A percentile compares a stretch with the other conserved stretches of the same genome.
These are phyloP conservation scores for Sthenelais limicola DNA, from an alignment of 2,888 invertebrate species.

Conservation along the genomic window DNA sequence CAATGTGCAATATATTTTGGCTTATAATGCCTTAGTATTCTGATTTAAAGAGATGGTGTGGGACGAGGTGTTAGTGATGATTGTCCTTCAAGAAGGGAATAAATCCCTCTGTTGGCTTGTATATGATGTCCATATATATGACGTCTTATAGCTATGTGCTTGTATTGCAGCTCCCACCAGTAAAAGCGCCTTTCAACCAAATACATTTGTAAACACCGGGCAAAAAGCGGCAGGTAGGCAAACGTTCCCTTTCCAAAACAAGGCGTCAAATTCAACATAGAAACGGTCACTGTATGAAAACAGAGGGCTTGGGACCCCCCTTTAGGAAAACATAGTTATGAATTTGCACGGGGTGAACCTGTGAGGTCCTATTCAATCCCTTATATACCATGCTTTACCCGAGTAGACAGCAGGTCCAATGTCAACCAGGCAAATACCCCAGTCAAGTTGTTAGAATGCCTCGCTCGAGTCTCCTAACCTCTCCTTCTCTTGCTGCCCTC, in stretches of 20 bases:
- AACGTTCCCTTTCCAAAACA: conserved; percentile 18
- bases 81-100: too few relatives aligned
- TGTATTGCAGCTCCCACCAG: neutral
- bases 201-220: conserved; percentile 30
- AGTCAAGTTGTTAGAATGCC: conserved; percentile 8
- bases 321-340: conserved; percentile 19
- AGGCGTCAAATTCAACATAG: conserved; percentile 25
- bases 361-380: neutral
- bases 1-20: too few relatives aligned
- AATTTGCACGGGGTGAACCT: conserved; percentile 24
- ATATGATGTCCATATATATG: too few relatives aligned
- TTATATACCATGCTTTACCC: neutral
- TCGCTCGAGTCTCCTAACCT: neutral
- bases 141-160: conserved; percentile 21
- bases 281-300: conserved; percentile 19
- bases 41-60: too few relatives aligned
- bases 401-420: neutral
- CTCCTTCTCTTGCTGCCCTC: neutral
- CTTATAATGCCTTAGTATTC: too few relatives aligned
- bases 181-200: conserved; percentile 32
- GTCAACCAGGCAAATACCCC: conserved; percentile 1
- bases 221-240: conserved; percentile 25
- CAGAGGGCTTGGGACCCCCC: neutral
- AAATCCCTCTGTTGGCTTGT: too few relatives aligned
- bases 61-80: too few relatives aligned